Conservation (phyloP, 2,888 invertebrate genomes). For the Pyrrhosoma nymphula region DNA sequence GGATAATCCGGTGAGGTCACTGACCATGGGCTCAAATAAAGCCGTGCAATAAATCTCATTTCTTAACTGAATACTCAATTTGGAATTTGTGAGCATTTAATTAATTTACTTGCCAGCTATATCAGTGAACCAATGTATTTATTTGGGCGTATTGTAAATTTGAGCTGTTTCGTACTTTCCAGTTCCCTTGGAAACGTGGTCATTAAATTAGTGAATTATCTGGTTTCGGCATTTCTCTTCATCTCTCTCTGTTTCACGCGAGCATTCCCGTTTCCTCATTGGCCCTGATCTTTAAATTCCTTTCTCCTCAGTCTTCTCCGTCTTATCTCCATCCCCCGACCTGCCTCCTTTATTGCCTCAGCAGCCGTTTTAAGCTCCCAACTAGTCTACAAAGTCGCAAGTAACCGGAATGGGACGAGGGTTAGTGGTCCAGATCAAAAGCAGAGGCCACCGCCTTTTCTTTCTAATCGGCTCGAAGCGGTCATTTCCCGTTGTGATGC, state of each 20-base stretch:
- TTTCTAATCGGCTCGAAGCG: neutral
- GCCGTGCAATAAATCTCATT: neutral
- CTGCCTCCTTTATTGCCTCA: neutral
- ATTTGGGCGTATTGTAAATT: neutral
- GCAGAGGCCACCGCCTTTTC: neutral
- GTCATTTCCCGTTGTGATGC: neutral
- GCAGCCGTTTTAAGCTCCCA: neutral
- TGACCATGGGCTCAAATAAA: neutral
- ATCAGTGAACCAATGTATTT: neutral
- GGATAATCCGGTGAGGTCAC: neutral
- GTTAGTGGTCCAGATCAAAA: neutral
- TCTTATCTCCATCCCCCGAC: neutral
- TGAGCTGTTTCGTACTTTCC: neutral
- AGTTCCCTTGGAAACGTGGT: neutral
- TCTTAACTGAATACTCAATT: neutral
- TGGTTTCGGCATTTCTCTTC: neutral
- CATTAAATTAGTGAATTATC: neutral
- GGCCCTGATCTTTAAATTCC: neutral
- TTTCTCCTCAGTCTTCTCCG: neutral
- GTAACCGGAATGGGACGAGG: neutral
- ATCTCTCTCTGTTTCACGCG: neutral
- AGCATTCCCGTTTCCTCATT: neutral
- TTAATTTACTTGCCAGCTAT: neutral
- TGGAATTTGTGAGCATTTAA: neutral
- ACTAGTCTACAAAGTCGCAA: neutral